Base-by-base conservation (phyloP, 2,888 invertebrate genomes). In the Plusia festucae region DNA sequence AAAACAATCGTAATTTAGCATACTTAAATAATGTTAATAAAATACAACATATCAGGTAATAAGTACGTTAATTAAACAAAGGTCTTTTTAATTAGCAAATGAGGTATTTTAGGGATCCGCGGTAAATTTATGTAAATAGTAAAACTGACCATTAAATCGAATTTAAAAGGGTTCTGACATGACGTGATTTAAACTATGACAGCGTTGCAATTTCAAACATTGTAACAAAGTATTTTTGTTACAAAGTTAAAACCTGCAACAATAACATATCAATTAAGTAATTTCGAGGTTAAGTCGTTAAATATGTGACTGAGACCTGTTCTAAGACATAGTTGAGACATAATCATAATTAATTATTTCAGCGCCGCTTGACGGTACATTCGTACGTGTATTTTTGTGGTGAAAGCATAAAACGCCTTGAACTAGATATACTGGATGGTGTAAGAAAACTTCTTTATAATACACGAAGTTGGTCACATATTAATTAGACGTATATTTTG, bases 261-360 rank as follows among this genome's bases (percentile, higher is more conserved):
- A 5, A 56, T 53, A 60, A 34, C 1, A 5, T 52, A 60, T 63
- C 32, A 52, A 24, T 72, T 60, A 51, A 56, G 57, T 32, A 63
- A 60, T 44, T 27, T 52, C 59, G 56, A 72, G 72, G 72, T 24
- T 52, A 60, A 60, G 62, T 58, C 24, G 46, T 58, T 57, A 20
- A 24, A 58, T 49, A 6, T 52, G 16, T 58, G 30, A 13, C n/a
- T 53, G 46, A 55, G 56, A 62, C 1, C 16, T 66, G 54, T 16
- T 8, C n/a, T 53, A 52, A 55, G 56, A 59, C 1, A 20, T 66
- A 58, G 44, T 30, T 46, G 57, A 57, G 27, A 32, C n/a, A 51
- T 24, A 9, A 56, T 56, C n/a, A 24, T 24, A 52, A 22, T 24
- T 24, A 52, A 52, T 27, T 44, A 40, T 46, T 44, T 49, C 46